Evolutionary conservation across 2,888 invertebrate genomes (phyloP), one percentile per base, ranked within the genome.

Genomic region (Leucophenga montana): DNA sequence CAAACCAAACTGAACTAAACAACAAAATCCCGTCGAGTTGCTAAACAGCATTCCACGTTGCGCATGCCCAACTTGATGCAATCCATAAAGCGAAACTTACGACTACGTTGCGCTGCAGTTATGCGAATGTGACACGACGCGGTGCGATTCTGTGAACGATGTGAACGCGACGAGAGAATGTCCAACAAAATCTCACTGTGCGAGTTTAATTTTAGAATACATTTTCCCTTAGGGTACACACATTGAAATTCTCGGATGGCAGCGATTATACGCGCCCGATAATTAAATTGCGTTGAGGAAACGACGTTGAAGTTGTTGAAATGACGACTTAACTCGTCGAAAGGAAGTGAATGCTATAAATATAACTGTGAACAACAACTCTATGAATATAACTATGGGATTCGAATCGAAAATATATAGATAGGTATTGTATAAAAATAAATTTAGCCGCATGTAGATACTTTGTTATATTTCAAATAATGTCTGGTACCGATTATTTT

Each of bases 261-360:
- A 57, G 1, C 57, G 31, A 11, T 57, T 22, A 57, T 22, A n/a
- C 57, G 27, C 27, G n/a, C 22, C 2, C 50, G 27, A 57, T 57
- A 31, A 54, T 54, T 53, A 16, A 53, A 53, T 53, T 57, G 27
- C 56, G 27, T 14, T 20, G 22, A 18, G 39, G 39, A 39, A 50
- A 3, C n/a, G 22, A 27, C 22, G 22, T 14, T 22, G 22, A 56
- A 39, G 39, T 39, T 39, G 39, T 39, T 3, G 39, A 39, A 8
- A 39, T 57, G 27, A 56, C 14, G 4, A 11, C 6, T 14, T n/a
- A 27, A 27, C 27, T 57, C 13, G 27, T 27, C 27, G 57, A 57
- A 57, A 22, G 54, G 54, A 54, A 54, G n/a, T 57, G 27, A 18
- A 27, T 57, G 27, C 50, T 50, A 50, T 18, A 50, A 50, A 50